Evolutionary conservation across 2,888 invertebrate species (phyloP).

Genomic region (Phyllotreta striolata): DNA sequence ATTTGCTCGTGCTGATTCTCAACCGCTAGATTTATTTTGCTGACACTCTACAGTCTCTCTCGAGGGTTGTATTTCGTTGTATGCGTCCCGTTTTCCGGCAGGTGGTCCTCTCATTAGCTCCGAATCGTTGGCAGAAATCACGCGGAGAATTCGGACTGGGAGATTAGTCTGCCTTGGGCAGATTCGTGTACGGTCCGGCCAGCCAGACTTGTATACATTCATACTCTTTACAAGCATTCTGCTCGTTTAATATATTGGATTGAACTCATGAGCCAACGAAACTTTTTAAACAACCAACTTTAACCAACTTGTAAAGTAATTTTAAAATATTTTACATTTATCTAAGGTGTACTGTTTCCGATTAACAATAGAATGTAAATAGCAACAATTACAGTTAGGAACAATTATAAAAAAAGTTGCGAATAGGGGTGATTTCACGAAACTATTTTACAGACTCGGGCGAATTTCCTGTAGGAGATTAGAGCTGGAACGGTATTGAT

Average conservation of each 20-base stretch:
- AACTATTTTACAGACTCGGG: not conserved
- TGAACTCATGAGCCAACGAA: too few species aligned
- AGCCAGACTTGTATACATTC: too few species aligned
- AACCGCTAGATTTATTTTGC: slow-evolving; percentile 15
- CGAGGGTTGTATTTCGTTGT: slow-evolving; percentile 19
- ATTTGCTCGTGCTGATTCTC: slow-evolving; percentile 6
- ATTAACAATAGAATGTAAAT: too few species aligned
- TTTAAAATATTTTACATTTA: too few species aligned
- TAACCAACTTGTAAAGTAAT: too few species aligned
- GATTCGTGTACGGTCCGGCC: slow-evolving; percentile 46
- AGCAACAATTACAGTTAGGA: too few species aligned
- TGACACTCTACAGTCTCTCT: slow-evolving; percentile 8
- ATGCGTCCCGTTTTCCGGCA: slow-evolving; percentile 37
- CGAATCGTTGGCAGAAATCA: slow-evolving; percentile 41
- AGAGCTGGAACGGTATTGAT: slow-evolving; percentile 26
- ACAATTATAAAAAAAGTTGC: too few species aligned
- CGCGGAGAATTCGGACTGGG: slow-evolving; percentile 48
- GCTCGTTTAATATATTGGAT: too few species aligned
- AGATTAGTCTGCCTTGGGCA: slow-evolving; percentile 54
- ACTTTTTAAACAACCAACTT: too few species aligned
- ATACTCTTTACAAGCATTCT: too few species aligned
- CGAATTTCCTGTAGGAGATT: slow-evolving; percentile 14
- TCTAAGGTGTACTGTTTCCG: too few species aligned
- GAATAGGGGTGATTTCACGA: too few species aligned
- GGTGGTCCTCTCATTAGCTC: slow-evolving; percentile 52